Conservation (phyloP, 2,888 invertebrate species). For the Thera britannica region DNA sequence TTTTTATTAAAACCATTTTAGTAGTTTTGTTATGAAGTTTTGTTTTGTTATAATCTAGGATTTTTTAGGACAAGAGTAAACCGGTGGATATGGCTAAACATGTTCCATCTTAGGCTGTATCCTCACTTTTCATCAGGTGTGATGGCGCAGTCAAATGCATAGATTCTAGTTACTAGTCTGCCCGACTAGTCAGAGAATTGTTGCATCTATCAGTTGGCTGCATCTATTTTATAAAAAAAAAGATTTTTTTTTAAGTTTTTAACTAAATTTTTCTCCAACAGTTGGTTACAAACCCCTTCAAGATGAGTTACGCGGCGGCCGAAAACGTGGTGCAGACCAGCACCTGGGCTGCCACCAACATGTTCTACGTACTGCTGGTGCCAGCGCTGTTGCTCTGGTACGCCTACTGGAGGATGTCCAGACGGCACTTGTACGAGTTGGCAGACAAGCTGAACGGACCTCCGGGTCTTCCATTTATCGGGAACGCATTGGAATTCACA, state of each 20-base stretch:
- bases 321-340: conserved; percentile 72
- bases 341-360: conserved; percentile 86
- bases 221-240: no score
- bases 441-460: conserved; percentile 91
- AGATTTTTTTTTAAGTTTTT: neutral
- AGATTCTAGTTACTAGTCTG: no score
- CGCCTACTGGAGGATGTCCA: conserved; percentile 90
- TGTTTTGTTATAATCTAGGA: no score
- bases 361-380: conserved; percentile 90
- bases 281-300: conserved; percentile 37
- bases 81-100: no score
- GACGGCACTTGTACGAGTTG: conserved; percentile 88
- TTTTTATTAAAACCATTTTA: no score
- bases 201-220: no score
- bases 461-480: conserved; percentile 88
- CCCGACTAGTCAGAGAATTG: no score
- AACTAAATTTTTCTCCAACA: neutral
- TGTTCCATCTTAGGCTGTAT: no score
- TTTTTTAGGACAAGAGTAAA: no score
- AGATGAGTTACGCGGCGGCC: conserved; percentile 73
- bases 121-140: no score
- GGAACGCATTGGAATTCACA: conserved; percentile 89
- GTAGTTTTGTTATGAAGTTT: no score
- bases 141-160: no score
- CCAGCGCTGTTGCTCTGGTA: conserved; percentile 89